A percentile compares a stretch with the other conserved stretches of the same genome.
These are phyloP conservation scores for Capromys pilorides DNA, from an alignment of 2,797 vertebrate genomes.

Conservation along the genomic window DNA sequence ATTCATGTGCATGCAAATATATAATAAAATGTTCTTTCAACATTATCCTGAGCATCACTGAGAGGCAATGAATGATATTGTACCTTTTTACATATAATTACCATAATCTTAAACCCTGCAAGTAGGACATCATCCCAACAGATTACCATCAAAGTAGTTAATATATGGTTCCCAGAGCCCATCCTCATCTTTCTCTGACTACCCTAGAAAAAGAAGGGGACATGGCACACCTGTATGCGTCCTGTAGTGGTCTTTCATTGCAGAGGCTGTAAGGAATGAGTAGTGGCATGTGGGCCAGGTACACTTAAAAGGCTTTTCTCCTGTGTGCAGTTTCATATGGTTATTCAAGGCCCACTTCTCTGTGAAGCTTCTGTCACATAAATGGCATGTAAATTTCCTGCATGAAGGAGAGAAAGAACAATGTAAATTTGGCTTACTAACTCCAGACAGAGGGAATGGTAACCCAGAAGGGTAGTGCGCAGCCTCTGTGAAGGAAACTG, in stretches of 20 bases:
- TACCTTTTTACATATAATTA: not conserved
- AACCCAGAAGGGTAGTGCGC: slow-evolving; percentile 75
- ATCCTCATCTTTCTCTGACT: too few species aligned
- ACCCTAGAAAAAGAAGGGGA: accelerated
- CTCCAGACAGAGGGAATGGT: slow-evolving; percentile 62
- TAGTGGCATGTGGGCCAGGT: slow-evolving; percentile 97
- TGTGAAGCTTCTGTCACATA: slow-evolving; percentile 96
- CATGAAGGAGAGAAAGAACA: slow-evolving; percentile 72
- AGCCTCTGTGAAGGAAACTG: slow-evolving; percentile 85
- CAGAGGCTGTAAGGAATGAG: slow-evolving; percentile 96
- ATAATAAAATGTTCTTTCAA: not conserved
- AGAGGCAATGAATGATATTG: not conserved
- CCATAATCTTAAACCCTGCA: not conserved
- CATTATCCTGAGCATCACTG: not conserved
- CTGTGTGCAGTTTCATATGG: slow-evolving; percentile 98
- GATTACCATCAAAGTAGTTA: not conserved
- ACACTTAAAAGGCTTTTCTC: slow-evolving; percentile 97
- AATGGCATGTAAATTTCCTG: slow-evolving; percentile 96
- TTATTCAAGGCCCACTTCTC: slow-evolving; percentile 99
- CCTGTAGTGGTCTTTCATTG: slow-evolving; percentile 99
- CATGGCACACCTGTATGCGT: slow-evolving; percentile 94
- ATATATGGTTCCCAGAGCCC: accelerated
- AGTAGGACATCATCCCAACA: not conserved
- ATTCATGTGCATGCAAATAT: accelerated
- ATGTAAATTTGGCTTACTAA: slow-evolving; percentile 74